These are phyloP conservation scores for Chaetogeoica ovagalla DNA, from an alignment of 2,888 invertebrate species.

Conservation along the genomic window DNA sequence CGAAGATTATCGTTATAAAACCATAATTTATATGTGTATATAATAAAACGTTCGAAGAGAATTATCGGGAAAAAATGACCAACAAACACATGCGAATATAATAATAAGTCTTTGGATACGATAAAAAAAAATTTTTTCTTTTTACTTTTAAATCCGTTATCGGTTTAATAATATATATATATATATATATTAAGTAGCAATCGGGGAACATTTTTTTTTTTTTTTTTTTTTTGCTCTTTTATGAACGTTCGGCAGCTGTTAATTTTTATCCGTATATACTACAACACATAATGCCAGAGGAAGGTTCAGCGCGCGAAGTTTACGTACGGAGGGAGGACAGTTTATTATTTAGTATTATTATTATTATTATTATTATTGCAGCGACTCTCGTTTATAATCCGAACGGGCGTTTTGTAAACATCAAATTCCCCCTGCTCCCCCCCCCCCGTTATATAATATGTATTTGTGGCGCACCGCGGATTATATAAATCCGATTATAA, in stretches of 20 bases:
- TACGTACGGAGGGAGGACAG: neutral
- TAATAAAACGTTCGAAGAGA: no score
- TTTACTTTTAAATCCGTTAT: no score
- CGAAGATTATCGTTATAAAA: no score
- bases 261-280: slow-evolving; percentile 24
- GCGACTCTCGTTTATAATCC: slow-evolving; percentile 19
- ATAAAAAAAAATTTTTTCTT: no score
- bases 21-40: no score
- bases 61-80: no score
- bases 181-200: neutral
- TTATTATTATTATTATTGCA: slow-evolving; percentile 46
- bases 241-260: slow-evolving; percentile 29
- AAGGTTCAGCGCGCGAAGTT: neutral
- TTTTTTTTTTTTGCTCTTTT: neutral
- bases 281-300: neutral
- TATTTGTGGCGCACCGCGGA: slow-evolving; percentile 26
- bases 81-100: no score
- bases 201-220: no score
- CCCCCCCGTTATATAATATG: slow-evolving; percentile 21
- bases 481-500: slow-evolving; percentile 48
- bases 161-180: neutral
- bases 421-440: neutral
- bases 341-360: slow-evolving; percentile 47
- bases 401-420: slow-evolving; percentile 42
- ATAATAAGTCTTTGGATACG: no score